Base-by-base conservation (phyloP, 2,113 vertebrate species). In the Microcebus lehilahytsara region DNA sequence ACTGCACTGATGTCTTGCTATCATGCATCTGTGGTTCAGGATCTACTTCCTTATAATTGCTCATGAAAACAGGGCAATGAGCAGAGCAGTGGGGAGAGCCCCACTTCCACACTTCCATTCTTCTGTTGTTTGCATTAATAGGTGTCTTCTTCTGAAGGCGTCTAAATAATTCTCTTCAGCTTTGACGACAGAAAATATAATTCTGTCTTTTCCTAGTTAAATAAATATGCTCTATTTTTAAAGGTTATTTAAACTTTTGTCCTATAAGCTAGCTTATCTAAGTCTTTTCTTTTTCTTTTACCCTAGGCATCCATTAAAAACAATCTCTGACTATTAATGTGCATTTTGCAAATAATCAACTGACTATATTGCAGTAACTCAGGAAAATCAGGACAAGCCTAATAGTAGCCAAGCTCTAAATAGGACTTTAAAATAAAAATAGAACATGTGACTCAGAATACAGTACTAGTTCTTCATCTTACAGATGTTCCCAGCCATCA, bases 401-500 rank as follows among this genome's bases (percentile, higher is more conserved):
- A 96, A 96, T 85, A 93, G 93, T 93, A 96, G 85, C 75, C 83
- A 93, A 51, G 51, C 95, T 95, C 66, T 66, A 97, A 97, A 96
- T 92, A 96, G 80, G 71, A 83, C 75, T 93, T 95, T 85, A 69
- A 92, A 95, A 95, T 91, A 96, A 96, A 98, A 98, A 97, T 97
- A 96, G 94, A 93, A 96, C 53, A 93, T 85, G 64, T 96, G 96
- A 97, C 85, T 97, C 95, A 97, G 88, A 97, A 81, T 95, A 97
- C 69, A 96, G 80, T 83, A 86, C 81, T 86, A 92, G 92, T 84
- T 96, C 81, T 96, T 96, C 74, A 86, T 92, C 96, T 96, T 97
- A 86, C 88, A 85, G 89, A 97, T 96, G 80, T 96, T 86, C 72
- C 62, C 86, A 97, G n/a, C 49, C 67, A 49, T 93, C 85, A 75